Conservation (phyloP, 2,113 vertebrate species). For the Choloepus hoffmanni region DNA sequence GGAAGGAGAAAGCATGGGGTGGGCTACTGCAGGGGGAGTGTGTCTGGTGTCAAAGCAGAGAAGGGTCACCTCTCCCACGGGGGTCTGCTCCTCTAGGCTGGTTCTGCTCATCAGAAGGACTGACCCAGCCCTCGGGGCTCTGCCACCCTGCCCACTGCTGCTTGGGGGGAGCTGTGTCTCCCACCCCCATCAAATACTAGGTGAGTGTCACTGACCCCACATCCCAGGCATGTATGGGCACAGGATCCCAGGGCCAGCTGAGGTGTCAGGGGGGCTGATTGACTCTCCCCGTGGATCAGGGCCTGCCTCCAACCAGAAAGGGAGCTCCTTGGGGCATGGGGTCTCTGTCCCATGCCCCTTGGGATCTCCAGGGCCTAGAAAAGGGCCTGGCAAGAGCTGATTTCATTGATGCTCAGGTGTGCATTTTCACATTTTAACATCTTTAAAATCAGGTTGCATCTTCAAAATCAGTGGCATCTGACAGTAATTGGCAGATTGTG, state of each 20-base stretch:
- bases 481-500: background rate
- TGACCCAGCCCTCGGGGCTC: constrained; percentile 89
- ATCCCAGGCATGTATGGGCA: fast-evolving
- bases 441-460: background rate
- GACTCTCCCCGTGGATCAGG: background rate
- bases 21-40: too few species aligned
- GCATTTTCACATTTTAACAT: background rate
- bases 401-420: background rate
- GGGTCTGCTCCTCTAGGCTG: constrained; percentile 85
- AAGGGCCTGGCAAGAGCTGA: background rate
- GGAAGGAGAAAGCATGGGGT: background rate
- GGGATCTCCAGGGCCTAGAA: background rate
- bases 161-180: constrained; percentile 88
- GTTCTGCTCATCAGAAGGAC: constrained; percentile 91
- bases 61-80: background rate
- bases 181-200: constrained; percentile 89
- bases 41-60: background rate
- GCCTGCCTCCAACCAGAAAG: background rate
- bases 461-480: background rate
- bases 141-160: constrained; percentile 92
- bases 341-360: background rate
- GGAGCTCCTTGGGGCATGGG: background rate
- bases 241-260: background rate
- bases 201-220: constrained; percentile 42
- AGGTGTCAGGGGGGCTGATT: background rate